phyloP scores from a whole-genome alignment of 2,797 vertebrate species.

The Neosilurus mollespiculum region DNA sequence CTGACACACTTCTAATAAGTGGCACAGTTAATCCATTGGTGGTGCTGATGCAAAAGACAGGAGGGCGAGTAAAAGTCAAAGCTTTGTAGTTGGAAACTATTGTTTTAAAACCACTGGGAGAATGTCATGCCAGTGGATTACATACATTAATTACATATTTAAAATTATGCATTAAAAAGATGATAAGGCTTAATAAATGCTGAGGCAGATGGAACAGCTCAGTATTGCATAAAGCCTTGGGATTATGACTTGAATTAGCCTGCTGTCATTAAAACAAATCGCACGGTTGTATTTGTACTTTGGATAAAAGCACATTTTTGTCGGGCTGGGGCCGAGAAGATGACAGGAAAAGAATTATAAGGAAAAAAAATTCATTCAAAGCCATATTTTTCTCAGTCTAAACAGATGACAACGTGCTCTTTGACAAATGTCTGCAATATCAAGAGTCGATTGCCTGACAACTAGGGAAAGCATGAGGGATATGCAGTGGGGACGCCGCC shows the following conservation, averaged over 20 bases:
- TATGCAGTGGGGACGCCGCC: slow-evolving; percentile 36
- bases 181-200: slow-evolving; percentile 36
- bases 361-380: slow-evolving; percentile 51
- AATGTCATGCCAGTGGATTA: slow-evolving; percentile 37
- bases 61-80: slow-evolving; percentile 48
- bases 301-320: slow-evolving; percentile 25
- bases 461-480: slow-evolving; percentile 48
- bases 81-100: slow-evolving; percentile 37
- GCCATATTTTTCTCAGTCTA: slow-evolving; percentile 51
- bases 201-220: slow-evolving; percentile 41
- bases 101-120: slow-evolving; percentile 31
- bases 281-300: slow-evolving; percentile 28
- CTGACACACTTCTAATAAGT: slow-evolving; percentile 29
- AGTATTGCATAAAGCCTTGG: slow-evolving; percentile 34
- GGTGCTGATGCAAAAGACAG: slow-evolving; percentile 38
- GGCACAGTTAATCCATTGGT: slow-evolving; percentile 22
- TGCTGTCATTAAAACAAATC: slow-evolving; percentile 39
- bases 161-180: slow-evolving; percentile 38
- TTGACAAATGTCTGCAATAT: slow-evolving; percentile 60
- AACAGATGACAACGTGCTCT: slow-evolving; percentile 52
- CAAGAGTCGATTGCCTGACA: slow-evolving; percentile 53
- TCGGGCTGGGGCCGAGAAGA: slow-evolving; percentile 30
- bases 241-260: slow-evolving; percentile 40
- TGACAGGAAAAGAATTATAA: slow-evolving; percentile 46
- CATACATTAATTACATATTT: slow-evolving; percentile 41